Percentiles rank a stretch among this genome's conserved stretches.
Conservation (phyloP, 2,888 invertebrate species). For the Brachynemurus nebulosus region DNA sequence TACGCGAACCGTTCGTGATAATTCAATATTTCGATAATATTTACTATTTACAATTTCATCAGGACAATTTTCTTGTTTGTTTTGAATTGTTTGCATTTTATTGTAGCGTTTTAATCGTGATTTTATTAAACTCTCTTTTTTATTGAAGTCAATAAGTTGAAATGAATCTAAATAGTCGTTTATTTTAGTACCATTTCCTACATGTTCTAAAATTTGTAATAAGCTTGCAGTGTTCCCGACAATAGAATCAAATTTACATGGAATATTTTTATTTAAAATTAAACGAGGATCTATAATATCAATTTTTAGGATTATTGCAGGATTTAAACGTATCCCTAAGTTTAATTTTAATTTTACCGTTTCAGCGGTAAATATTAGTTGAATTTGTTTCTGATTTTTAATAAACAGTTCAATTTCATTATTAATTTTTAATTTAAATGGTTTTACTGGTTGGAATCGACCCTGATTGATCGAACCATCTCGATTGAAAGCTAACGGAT, state of each 20-base stretch:
- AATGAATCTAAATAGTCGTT: background rate
- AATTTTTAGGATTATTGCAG: background rate
- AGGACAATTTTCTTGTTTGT: too few species aligned
- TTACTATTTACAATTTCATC: too few species aligned
- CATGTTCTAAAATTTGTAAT: background rate
- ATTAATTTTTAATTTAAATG: conserved; percentile 1
- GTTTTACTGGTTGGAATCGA: background rate
- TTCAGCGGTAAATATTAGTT: background rate
- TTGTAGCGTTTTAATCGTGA: too few species aligned
- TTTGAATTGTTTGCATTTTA: too few species aligned
- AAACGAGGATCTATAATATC: background rate
- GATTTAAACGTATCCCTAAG: background rate
- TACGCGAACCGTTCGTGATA: too few species aligned
- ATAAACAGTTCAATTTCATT: background rate
- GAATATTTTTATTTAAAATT: background rate
- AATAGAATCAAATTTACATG: background rate
- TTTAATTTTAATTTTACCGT: background rate
- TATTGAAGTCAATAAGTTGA: background rate
- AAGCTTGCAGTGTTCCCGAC: conserved; percentile 1
- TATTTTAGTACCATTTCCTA: conserved; percentile 3
- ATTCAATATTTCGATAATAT: too few species aligned
- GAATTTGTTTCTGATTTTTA: conserved; percentile 1
- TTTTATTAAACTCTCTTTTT: too few species aligned
- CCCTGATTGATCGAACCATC: background rate
- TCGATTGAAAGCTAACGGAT: background rate